Conservation (phyloP, 1,140 invertebrate species). For the Lanistes nyassanus region DNA sequence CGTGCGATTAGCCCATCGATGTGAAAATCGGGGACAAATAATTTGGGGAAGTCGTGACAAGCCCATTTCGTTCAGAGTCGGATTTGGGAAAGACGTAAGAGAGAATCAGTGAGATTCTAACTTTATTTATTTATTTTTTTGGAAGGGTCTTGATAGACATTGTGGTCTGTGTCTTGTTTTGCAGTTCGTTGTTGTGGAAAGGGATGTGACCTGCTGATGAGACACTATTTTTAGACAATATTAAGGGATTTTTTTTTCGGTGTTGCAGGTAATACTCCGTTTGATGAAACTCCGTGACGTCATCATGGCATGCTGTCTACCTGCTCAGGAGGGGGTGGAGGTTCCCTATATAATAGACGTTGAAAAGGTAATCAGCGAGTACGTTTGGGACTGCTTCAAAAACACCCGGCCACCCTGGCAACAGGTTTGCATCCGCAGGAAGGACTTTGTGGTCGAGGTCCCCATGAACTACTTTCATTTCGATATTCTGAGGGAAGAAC, state of each 20-base stretch:
- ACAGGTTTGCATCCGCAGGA: slow-evolving; percentile 26
- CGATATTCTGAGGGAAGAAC: slow-evolving; percentile 23
- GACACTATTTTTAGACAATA: too few relatives aligned
- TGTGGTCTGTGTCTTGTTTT: too few relatives aligned
- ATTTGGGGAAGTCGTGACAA: too few relatives aligned
- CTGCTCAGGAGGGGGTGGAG: not conserved
- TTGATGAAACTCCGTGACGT: not conserved
- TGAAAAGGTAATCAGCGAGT: slow-evolving; percentile 30
- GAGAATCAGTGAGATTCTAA: too few relatives aligned
- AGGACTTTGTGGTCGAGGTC: slow-evolving; percentile 33
- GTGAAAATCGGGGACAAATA: too few relatives aligned
- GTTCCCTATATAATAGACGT: slow-evolving; percentile 32
- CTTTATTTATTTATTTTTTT: too few relatives aligned
- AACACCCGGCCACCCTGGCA: slow-evolving; percentile 10
- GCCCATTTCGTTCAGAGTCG: too few relatives aligned
- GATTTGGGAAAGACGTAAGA: too few relatives aligned
- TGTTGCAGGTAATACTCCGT: not conserved
- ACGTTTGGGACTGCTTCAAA: slow-evolving; percentile 28
- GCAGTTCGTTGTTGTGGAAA: too few relatives aligned
- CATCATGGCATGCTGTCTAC: not conserved
- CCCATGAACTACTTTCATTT: slow-evolving; percentile 41
- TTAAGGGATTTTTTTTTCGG: not conserved
- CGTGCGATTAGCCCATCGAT: too few relatives aligned
- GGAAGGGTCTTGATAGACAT: too few relatives aligned
- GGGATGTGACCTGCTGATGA: too few relatives aligned